Base-by-base conservation (phyloP, 2,888 invertebrate genomes). In the Drosophila affinis region DNA sequence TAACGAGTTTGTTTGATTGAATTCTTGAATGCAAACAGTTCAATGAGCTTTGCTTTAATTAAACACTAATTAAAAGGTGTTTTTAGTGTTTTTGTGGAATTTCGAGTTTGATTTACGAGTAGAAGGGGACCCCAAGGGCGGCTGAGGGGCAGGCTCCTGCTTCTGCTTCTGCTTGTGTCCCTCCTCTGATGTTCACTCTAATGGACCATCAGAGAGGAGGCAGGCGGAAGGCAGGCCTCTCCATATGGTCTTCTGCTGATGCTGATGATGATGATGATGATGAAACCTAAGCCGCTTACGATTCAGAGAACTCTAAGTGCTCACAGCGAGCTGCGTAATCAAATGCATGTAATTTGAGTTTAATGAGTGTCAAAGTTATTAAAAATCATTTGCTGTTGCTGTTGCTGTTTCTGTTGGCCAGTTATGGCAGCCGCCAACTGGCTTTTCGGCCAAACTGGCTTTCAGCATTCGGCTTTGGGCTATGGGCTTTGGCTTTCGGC, bases 301-400 rank as follows among this genome's bases (percentile, higher is more conserved):
- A 45, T 51, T 46, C 73, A 78, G 21, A 58, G 51, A 68, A 24
- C 29, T 44, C 52, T 45, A 59, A 58, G 39, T 52, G 67, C 67
- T 58, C 58, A 68, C 52, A 68, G 52, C 45, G 51, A 52, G 57
- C 84, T 88, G 84, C 84, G 79, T 88, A 88, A 85, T 85, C 79
- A 87, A 87, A 80, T 87, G 87, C 81, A 87, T 81, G 87, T 85
- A 87, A 85, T 87, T 85, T 88, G 81, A 85, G 87, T 88, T 85
- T 85, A 85, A 85, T 85, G 85, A 88, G 85, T 85, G 85, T 88
- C 89, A 85, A 88, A 85, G 85, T 84, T 85, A 85, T 87, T 85
- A 88, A 85, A 85, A 85, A 87, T 88, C 81, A 87, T 87, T 87
- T 88, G 88, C 71, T 76, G 72, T 21, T 21, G 21, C 21, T 21